phyloP scores from a whole-genome alignment of 2,888 invertebrate species.

The Malacosoma neustria region DNA sequence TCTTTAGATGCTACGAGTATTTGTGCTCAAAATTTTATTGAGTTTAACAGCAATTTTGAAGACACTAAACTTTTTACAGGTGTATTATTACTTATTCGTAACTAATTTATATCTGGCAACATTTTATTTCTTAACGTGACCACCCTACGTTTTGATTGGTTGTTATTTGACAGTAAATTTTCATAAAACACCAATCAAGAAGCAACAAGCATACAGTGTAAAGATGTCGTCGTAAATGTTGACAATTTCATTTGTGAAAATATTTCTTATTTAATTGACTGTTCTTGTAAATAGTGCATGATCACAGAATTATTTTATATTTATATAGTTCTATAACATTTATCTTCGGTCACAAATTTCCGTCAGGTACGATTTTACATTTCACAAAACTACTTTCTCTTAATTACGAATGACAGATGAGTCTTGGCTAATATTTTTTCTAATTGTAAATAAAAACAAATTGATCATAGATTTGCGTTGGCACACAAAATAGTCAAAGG shows the following conservation, averaged over 20 bases:
- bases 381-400: slow-evolving; percentile 36
- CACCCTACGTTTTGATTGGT: slow-evolving; percentile 28
- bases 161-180: slow-evolving; percentile 14
- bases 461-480: slow-evolving; percentile 13
- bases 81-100: background rate
- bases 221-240: slow-evolving; percentile 62
- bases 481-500: slow-evolving; percentile 13
- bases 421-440: slow-evolving; percentile 45
- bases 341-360: slow-evolving; percentile 1
- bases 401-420: slow-evolving; percentile 44
- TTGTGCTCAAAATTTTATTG: too few species aligned
- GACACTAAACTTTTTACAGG: too few species aligned
- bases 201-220: slow-evolving; percentile 48
- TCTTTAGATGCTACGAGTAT: too few species aligned
- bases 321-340: slow-evolving; percentile 13
- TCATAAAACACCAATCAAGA: slow-evolving; percentile 36
- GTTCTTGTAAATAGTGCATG: slow-evolving; percentile 26
- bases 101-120: slow-evolving; percentile 10
- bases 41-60: too few species aligned
- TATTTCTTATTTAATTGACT: slow-evolving; percentile 30
- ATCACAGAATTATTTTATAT: too few species aligned
- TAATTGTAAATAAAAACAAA: slow-evolving; percentile 71
- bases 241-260: slow-evolving; percentile 20
- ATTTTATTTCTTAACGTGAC: slow-evolving; percentile 11
- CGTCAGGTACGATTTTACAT: background rate